Evolutionary conservation across 2,888 invertebrate genomes (phyloP).

Genomic region (Lithosia quadra): DNA sequence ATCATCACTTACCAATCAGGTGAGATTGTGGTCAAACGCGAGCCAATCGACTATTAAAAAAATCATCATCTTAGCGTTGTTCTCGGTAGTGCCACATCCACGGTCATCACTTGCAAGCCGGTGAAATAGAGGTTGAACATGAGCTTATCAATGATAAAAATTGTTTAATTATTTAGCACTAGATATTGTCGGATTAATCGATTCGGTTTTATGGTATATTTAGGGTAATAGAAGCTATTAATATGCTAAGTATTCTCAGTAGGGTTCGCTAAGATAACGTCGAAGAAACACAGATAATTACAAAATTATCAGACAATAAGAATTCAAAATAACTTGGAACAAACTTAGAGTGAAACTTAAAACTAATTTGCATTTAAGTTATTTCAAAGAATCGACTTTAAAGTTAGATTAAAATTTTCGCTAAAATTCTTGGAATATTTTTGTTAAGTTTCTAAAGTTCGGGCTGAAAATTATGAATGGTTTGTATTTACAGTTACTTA

Average conservation of each 20-base stretch:
- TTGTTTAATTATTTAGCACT: no score
- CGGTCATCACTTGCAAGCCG: no score
- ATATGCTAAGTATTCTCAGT: not conserved
- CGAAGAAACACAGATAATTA: not conserved
- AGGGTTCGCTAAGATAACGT: not conserved
- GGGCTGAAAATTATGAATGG: not conserved
- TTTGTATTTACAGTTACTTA: not conserved
- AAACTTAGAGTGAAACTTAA: constrained; percentile 14
- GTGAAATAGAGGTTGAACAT: no score
- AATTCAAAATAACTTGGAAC: constrained; percentile 11
- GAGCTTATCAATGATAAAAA: no score
- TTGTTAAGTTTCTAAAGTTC: constrained; percentile 3
- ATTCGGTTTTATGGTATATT: no score
- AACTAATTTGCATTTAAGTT: constrained; percentile 34
- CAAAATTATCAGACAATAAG: constrained; percentile 8
- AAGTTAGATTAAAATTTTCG: not conserved
- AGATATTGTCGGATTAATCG: no score
- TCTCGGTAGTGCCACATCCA: no score
- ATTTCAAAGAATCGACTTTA: constrained; percentile 17
- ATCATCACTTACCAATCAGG: no score
- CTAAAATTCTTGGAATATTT: not conserved
- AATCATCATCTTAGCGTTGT: no score
- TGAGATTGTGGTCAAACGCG: no score
- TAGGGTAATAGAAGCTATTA: not conserved
- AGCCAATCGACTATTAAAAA: no score